These are phyloP conservation scores for Drosophila dunni DNA, from an alignment of 1,140 invertebrate genomes.

Conservation along the genomic window DNA sequence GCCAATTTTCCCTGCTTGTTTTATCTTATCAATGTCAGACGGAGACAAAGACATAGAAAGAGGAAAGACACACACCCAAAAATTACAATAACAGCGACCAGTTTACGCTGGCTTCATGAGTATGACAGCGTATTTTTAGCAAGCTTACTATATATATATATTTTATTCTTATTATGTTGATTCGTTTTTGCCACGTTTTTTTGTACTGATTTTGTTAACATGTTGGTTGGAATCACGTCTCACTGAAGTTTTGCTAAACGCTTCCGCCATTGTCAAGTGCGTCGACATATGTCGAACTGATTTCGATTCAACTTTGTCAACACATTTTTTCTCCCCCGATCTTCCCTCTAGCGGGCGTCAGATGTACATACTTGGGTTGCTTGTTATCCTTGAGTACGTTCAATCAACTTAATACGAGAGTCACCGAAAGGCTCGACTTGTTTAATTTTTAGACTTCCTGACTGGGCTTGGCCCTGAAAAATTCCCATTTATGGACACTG, in stretches of 20 bases:
- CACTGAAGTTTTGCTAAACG: conserved; percentile 41
- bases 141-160: conserved; percentile 37
- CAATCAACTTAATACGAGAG: conserved; percentile 55
- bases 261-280: conserved; percentile 70
- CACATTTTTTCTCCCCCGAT: neutral
- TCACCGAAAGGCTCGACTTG: conserved; percentile 63
- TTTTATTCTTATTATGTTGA: conserved; percentile 28
- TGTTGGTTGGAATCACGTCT: conserved; percentile 78
- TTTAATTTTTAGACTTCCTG: conserved; percentile 61
- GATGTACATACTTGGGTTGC: conserved; percentile 16
- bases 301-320: conserved; percentile 6
- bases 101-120: conserved; percentile 24
- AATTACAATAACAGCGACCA: conserved; percentile 4
- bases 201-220: conserved; percentile 54
- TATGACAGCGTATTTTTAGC: conserved; percentile 63
- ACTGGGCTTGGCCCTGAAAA: conserved; percentile 69
- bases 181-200: conserved; percentile 71
- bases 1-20: conserved; percentile 21
- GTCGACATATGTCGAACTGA: conserved; percentile 35
- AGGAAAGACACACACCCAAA: neutral
- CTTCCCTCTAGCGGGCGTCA: conserved; percentile 31
- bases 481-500: conserved; percentile 58
- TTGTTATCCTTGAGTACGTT: conserved; percentile 74
- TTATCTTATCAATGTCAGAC: conserved; percentile 41
- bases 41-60: neutral